These are phyloP conservation scores for Aphelocoma coerulescens DNA, from an alignment of 2,113 vertebrate species.

Conservation along the genomic window DNA sequence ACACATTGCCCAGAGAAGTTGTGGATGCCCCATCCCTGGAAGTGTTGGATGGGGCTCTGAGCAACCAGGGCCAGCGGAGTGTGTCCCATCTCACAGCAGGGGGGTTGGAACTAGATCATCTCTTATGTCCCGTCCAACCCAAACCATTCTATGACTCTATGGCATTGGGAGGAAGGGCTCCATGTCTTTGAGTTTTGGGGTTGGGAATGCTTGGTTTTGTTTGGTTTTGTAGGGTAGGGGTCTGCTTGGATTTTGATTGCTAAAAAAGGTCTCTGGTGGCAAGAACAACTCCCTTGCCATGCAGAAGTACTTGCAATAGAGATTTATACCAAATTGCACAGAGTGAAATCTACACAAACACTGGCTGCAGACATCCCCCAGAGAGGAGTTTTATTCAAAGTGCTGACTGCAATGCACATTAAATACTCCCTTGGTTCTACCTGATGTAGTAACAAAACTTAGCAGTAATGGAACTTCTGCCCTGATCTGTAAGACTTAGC, in stretches of 20 bases:
- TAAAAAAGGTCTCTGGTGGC: background rate
- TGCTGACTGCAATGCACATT: background rate
- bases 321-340: background rate
- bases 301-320: background rate
- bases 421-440: background rate
- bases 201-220: background rate
- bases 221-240: background rate
- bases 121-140: background rate
- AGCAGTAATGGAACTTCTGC: background rate
- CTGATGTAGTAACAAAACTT: background rate
- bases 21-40: background rate
- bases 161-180: background rate
- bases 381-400: background rate
- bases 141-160: background rate
- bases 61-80: accelerated
- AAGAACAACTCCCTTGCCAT: background rate
- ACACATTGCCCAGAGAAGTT: background rate
- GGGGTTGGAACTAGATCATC: background rate
- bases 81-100: background rate
- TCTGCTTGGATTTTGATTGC: background rate
- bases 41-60: background rate
- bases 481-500: background rate
- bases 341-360: background rate
- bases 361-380: background rate
- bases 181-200: background rate